Conservation (phyloP, 2,797 vertebrate species). For the Alectoris magna region DNA sequence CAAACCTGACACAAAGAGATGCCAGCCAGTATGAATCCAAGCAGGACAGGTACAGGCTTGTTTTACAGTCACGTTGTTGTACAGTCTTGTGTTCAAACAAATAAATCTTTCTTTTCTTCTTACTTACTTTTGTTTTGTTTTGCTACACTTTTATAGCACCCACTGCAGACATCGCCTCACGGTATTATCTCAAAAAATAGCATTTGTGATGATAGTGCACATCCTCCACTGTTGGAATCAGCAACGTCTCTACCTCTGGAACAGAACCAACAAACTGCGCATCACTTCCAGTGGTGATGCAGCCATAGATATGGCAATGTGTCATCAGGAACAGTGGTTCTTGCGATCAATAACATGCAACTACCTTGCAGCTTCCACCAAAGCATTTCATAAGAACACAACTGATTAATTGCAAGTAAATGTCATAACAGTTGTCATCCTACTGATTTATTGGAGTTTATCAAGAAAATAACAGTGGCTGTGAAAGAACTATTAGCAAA, state of each 20-base stretch:
- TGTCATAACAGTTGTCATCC: background rate
- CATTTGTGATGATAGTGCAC: background rate
- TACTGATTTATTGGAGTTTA: background rate
- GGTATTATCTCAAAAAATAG: slow-evolving; percentile 6
- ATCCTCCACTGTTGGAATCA: background rate
- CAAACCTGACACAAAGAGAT: background rate
- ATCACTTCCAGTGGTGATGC: background rate
- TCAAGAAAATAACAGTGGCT: slow-evolving; percentile 5
- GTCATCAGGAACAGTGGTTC: background rate
- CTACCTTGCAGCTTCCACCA: background rate
- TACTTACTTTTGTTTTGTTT: background rate
- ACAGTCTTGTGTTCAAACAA: background rate
- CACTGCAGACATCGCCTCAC: background rate
- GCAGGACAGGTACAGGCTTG: background rate
- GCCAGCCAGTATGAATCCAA: background rate
- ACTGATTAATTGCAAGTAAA: background rate
- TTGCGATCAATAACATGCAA: background rate
- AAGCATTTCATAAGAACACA: background rate
- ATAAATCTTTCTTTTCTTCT: background rate
- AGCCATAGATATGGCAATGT: background rate
- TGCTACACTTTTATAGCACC: background rate
- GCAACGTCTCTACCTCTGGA: background rate
- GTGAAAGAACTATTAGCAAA: background rate
- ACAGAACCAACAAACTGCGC: background rate
- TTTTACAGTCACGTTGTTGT: background rate